Conservation (phyloP, 2,888 invertebrate genomes). For the Tillus elongatus region DNA sequence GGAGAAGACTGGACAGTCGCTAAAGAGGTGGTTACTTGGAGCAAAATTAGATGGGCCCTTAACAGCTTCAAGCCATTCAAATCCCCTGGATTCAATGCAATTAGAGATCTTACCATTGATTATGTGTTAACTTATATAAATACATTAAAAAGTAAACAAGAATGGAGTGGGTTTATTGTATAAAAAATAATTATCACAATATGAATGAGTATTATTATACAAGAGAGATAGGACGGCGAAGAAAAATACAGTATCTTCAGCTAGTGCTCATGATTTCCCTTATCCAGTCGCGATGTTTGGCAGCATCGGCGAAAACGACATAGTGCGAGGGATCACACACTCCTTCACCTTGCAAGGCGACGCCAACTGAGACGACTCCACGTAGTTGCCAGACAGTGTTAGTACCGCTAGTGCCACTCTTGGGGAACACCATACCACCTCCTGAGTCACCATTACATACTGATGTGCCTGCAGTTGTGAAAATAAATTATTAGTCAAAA, state of each 20-base stretch:
- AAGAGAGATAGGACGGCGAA: neutral
- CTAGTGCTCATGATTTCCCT: constrained; percentile 16
- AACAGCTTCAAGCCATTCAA: no score
- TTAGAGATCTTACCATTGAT: no score
- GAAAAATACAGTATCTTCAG: neutral
- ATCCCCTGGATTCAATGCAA: no score
- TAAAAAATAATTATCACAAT: constrained; percentile 1
- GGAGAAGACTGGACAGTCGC: no score
- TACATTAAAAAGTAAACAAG: no score
- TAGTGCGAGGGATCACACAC: constrained; percentile 53
- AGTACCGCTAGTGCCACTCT: constrained; percentile 21
- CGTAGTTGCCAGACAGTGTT: constrained; percentile 33
- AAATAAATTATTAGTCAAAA: neutral
- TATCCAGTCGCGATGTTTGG: constrained; percentile 51
- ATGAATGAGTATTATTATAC: neutral
- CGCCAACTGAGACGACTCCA: constrained; percentile 51
- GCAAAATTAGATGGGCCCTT: no score
- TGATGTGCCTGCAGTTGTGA: constrained; percentile 44
- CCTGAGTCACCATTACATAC: constrained; percentile 47
- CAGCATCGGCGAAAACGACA: constrained; percentile 53
- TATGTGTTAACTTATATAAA: no score
- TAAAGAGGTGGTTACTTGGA: no score
- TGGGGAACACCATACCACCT: constrained; percentile 38
- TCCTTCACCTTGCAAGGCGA: constrained; percentile 48
- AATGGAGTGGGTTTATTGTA: no score